These are phyloP conservation scores for Trypoxylon attenuatum DNA, from an alignment of 2,888 invertebrate genomes.

Conservation along the genomic window DNA sequence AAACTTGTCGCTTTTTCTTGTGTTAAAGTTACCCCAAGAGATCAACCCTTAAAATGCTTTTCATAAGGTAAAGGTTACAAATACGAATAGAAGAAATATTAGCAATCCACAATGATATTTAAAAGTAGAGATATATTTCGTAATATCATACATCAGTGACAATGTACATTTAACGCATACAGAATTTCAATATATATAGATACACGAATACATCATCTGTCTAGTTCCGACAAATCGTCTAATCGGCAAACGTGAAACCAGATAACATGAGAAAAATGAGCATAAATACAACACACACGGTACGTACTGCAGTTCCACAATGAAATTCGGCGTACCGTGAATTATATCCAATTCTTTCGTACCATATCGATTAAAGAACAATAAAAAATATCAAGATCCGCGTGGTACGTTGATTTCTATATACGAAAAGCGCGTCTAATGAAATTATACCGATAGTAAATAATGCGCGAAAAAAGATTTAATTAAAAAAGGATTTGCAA, in stretches of 20 bases:
- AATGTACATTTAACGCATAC: conserved; percentile 15
- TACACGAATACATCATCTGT: conserved; percentile 6
- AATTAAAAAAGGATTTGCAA: neutral
- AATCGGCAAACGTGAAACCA: neutral
- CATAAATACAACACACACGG: neutral
- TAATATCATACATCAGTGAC: conserved; percentile 5
- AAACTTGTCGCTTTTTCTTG: no score
- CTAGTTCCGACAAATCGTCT: neutral
- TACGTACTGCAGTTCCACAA: neutral
- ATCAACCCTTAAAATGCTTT: no score
- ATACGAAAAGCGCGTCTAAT: no score
- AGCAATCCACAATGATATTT: neutral
- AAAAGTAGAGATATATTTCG: conserved; percentile 28
- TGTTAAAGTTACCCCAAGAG: no score
- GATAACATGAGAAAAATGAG: neutral
- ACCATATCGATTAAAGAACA: neutral
- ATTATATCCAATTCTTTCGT: neutral
- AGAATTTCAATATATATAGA: conserved; percentile 2
- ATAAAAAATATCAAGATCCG: neutral
- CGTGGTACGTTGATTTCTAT: no score
- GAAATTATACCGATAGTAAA: neutral
- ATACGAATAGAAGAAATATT: neutral
- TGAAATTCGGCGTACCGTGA: neutral
- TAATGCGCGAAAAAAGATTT: neutral
- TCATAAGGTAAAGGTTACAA: neutral